A percentile compares a stretch with the other conserved stretches of the same genome.
Evolutionary conservation across 64 coral and sea anemone genomes (phyloP).

Genomic region (Actinia equina): DNA sequence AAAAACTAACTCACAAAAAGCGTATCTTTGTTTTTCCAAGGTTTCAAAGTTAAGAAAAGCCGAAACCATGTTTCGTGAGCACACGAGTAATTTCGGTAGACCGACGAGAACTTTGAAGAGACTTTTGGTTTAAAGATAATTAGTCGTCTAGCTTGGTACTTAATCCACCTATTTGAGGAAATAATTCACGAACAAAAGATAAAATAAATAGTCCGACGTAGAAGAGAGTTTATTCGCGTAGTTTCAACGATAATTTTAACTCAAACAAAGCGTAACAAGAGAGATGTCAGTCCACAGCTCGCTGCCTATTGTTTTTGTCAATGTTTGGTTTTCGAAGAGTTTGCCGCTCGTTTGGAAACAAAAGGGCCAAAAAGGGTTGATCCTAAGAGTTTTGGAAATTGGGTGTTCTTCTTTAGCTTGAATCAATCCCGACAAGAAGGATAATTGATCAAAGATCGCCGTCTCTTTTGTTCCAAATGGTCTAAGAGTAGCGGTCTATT

Average conservation of each 20-base stretch:
- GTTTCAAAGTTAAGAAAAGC: background rate
- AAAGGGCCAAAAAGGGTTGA: background rate
- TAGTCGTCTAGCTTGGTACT: background rate
- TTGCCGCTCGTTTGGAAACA: background rate
- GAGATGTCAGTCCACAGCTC: background rate
- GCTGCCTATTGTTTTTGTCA: background rate
- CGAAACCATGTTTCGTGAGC: background rate
- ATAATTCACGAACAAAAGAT: background rate
- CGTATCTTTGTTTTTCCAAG: too few species aligned
- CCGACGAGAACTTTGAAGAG: background rate
- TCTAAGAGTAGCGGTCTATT: conserved; percentile 9
- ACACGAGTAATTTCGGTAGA: background rate
- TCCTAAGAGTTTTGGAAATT: background rate
- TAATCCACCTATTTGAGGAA: background rate
- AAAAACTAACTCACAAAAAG: too few species aligned
- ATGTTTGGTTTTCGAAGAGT: background rate
- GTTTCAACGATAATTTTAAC: background rate
- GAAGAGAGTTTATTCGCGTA: background rate
- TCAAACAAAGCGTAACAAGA: background rate
- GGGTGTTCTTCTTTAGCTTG: background rate
- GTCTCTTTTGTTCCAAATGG: conserved; percentile 8
- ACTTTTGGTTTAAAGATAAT: background rate
- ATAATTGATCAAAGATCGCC: conserved; percentile 2
- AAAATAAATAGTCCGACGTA: background rate
- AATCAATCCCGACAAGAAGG: background rate